phyloP scores from a whole-genome alignment of 2,797 vertebrate genomes.

The Siniperca undulata region DNA sequence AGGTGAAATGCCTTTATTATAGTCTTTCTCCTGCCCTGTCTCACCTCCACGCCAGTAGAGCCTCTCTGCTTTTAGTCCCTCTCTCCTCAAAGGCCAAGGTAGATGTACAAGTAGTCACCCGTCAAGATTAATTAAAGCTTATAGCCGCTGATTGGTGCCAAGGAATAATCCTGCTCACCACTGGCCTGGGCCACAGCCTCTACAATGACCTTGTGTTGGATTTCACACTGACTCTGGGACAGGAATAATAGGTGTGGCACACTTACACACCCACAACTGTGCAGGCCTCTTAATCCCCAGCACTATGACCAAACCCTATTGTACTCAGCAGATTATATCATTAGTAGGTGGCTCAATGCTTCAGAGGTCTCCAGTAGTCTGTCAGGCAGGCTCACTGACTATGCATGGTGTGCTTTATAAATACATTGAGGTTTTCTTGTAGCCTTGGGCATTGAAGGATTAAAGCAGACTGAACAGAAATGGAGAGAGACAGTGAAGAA shows the following conservation, averaged over 20 bases:
- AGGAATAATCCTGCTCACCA: constrained; percentile 75
- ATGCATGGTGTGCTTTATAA: constrained; percentile 26
- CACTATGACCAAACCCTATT: constrained; percentile 56
- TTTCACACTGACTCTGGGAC: constrained; percentile 67
- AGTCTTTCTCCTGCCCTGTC: constrained; percentile 5
- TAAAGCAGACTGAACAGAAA: constrained; percentile 25
- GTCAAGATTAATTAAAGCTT: constrained; percentile 80
- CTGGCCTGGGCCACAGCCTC: constrained; percentile 63
- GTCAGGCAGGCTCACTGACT: constrained; percentile 30
- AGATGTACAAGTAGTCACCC: constrained; percentile 66
- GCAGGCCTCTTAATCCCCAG: constrained; percentile 64
- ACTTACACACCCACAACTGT: constrained; percentile 55
- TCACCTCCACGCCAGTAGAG: constrained; percentile 7
- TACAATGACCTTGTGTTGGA: constrained; percentile 81
- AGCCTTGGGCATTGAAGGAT: background rate
- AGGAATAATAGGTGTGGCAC: constrained; percentile 70
- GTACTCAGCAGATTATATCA: constrained; percentile 75
- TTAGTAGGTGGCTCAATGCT: constrained; percentile 66
- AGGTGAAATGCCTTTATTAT: constrained; percentile 20
- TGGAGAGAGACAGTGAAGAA: background rate
- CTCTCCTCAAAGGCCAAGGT: constrained; percentile 70
- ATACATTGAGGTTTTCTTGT: constrained; percentile 30
- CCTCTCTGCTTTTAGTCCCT: constrained; percentile 45
- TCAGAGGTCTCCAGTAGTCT: constrained; percentile 39
- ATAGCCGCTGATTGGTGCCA: constrained; percentile 61